Base-by-base conservation (phyloP, 2,888 invertebrate genomes). In the Lathronympha strigana region DNA sequence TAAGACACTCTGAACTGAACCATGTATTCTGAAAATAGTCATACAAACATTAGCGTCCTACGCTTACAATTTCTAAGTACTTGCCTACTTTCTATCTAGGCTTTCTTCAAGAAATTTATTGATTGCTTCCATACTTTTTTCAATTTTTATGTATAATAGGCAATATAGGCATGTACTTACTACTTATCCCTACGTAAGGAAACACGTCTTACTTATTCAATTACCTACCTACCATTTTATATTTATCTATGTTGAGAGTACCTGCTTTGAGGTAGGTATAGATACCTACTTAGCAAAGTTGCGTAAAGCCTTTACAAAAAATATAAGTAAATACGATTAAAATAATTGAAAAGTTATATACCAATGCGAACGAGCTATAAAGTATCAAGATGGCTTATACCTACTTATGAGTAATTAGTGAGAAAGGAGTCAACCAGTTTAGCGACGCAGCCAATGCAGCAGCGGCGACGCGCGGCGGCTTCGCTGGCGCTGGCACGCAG, bases 361-460 rank as follows among this genome's bases (percentile, higher is more conserved):
- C 4, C 25, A 6, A n/a, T 17, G 2, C 17, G 40, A 8, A 40
- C 5, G 8, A 2, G 17, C 40, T n/a, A 38, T n/a, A 25, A 4
- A 25, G 25, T 25, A 25, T 25, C 6, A 6, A 25, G 25, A 25
- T 6, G 25, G 4, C 25, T 38, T 4, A 15, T 13, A 17, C n/a
- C 19, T 66, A 43, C 21, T 36, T 72, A 86, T 2, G 81, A 81
- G 53, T 81, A 83, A 71, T 83, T 83, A 66, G 78, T 87, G 23
- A 87, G 76, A 66, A 90, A 90, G 0, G 88, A 87, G 67, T 90
- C 87, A 0, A 90, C 51, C 38, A 90, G 73, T 73, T 87, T 90
- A 1, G 77, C 84, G 45, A 88, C 36, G 68, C 84, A 84, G 0
- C 87, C 86, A 17, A 86, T 74, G 68, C 75, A 83, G 63, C 83